A percentile compares a stretch with the other conserved stretches of the same genome.
Evolutionary conservation across 2,797 vertebrate species (phyloP).

Genomic region (Peromyscus aztecus): DNA sequence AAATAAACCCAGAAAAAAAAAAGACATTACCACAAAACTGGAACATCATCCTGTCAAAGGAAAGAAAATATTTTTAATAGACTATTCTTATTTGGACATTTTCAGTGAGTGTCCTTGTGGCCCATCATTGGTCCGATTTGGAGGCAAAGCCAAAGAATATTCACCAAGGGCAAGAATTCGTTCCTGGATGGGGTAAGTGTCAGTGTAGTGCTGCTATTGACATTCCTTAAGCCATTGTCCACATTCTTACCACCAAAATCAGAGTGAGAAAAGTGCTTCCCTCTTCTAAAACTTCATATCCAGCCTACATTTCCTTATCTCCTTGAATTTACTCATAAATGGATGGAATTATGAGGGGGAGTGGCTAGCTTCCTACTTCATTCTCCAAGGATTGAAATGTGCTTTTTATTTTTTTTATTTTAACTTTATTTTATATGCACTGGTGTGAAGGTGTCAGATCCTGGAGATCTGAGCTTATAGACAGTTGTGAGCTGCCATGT

Average conservation of each 20-base stretch:
- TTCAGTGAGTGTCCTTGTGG: conserved; percentile 97
- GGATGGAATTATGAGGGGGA: not conserved
- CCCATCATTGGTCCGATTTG: conserved; percentile 94
- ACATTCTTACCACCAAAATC: not conserved
- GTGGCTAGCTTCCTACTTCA: not conserved
- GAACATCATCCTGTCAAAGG: not conserved
- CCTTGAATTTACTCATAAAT: not conserved
- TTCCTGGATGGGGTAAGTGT: conserved; percentile 96
- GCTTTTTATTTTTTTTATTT: not conserved
- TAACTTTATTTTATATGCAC: no score
- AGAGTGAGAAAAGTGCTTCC: not conserved
- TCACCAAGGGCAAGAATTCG: conserved; percentile 96
- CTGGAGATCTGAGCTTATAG: no score
- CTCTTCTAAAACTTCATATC: not conserved
- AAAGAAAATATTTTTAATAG: not conserved
- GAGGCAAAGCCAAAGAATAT: conserved; percentile 96
- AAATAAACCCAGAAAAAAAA: conserved; percentile 6
- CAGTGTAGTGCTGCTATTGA: not conserved
- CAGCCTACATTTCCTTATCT: not conserved
- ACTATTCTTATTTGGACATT: conserved; percentile 26
- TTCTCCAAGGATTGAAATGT: not conserved
- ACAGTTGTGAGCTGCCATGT: no score
- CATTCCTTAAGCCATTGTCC: not conserved
- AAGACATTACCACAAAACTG: not conserved
- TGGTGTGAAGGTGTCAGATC: no score